A percentile compares a stretch with the other conserved stretches of the same genome.
These are phyloP conservation scores for Carapus acus DNA, from an alignment of 2,797 vertebrate species.

Conservation along the genomic window DNA sequence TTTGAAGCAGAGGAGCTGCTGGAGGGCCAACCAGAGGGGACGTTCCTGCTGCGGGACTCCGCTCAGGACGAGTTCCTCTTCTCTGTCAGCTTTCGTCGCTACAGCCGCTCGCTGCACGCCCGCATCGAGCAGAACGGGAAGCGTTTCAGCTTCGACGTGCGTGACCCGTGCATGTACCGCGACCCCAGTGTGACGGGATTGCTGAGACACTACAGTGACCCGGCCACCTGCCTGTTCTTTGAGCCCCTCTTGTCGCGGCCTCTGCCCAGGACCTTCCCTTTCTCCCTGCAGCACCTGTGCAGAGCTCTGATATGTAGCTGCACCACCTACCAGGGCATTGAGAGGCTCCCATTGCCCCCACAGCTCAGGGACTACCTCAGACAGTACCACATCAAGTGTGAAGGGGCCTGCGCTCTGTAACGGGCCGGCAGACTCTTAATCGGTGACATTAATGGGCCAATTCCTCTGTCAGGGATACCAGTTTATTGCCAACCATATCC, in stretches of 20 bases:
- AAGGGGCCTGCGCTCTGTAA: slow-evolving; percentile 71
- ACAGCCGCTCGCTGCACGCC: slow-evolving; percentile 92
- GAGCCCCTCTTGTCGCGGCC: slow-evolving; percentile 91
- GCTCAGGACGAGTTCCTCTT: slow-evolving; percentile 96
- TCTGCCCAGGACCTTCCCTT: slow-evolving; percentile 88
- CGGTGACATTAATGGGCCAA: background rate
- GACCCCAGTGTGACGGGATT: slow-evolving; percentile 89
- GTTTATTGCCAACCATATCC: background rate
- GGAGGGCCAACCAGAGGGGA: slow-evolving; percentile 94
- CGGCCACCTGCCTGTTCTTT: slow-evolving; percentile 93
- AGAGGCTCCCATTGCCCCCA: slow-evolving; percentile 80
- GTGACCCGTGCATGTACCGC: slow-evolving; percentile 93
- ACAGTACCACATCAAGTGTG: slow-evolving; percentile 93
- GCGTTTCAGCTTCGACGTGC: slow-evolving; percentile 95
- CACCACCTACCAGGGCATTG: slow-evolving; percentile 86
- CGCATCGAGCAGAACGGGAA: slow-evolving; percentile 95
- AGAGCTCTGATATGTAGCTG: slow-evolving; percentile 87
- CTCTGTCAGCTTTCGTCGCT: slow-evolving; percentile 94
- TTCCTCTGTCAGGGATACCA: slow-evolving; percentile 1
- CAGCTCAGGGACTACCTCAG: slow-evolving; percentile 88
- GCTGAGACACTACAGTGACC: slow-evolving; percentile 91
- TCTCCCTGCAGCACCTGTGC: slow-evolving; percentile 90
- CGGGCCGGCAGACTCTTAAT: background rate
- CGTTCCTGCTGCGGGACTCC: slow-evolving; percentile 90
- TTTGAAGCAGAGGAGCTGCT: slow-evolving; percentile 91